Evolutionary conservation across 2,113 vertebrate species (phyloP).

Genomic region (Acinonyx jubatus): DNA sequence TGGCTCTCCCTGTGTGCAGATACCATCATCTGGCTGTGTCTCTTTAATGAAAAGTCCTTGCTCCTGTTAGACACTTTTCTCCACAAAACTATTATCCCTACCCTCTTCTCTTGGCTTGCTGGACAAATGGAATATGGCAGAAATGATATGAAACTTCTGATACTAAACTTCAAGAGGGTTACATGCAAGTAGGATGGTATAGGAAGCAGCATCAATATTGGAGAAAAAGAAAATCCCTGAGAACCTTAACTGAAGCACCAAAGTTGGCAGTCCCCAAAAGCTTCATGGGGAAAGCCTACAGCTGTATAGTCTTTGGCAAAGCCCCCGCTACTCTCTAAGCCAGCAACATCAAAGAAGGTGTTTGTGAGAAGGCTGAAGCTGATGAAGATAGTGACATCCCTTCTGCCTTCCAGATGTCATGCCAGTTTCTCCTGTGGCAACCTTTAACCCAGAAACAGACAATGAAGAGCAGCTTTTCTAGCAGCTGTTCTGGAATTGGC

Average conservation of each 20-base stretch:
- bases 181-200: not conserved
- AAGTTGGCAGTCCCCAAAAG: not conserved
- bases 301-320: not conserved
- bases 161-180: not conserved
- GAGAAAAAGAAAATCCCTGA: not conserved
- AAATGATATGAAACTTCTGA: not conserved
- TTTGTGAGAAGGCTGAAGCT: not conserved
- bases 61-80: not conserved
- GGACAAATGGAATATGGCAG: not conserved
- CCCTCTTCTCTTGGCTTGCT: not conserved
- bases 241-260: not conserved
- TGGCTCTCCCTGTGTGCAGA: not conserved
- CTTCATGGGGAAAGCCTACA: not conserved
- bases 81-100: not conserved
- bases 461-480: not conserved
- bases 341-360: not conserved
- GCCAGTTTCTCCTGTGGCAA: not conserved
- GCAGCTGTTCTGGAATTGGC: not conserved
- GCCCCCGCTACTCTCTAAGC: not conserved
- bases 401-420: not conserved
- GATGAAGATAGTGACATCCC: not conserved
- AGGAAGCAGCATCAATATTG: not conserved
- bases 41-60: not conserved
- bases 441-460: not conserved
- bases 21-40: not conserved